Conservation (phyloP, 92 coral and sea anemone genomes). For the Hydrozoanthus gracilis region DNA sequence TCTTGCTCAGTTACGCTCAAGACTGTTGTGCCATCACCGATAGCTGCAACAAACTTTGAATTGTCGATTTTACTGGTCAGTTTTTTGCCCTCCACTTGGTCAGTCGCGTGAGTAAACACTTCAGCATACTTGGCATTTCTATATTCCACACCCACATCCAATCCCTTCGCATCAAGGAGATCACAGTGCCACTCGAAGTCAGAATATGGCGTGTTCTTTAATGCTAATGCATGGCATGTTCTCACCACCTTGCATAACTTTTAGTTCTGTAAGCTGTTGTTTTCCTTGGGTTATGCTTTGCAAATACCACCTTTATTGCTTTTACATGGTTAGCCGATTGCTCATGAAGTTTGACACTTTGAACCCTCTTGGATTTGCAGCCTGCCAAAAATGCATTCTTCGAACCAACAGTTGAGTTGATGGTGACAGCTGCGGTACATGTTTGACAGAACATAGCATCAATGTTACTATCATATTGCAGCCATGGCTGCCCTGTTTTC, state of each 20-base stretch:
- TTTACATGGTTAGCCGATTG: slow-evolving; percentile 37
- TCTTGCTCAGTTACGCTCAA: slow-evolving; percentile 17
- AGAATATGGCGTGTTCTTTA: slow-evolving; percentile 43
- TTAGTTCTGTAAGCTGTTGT: slow-evolving; percentile 38
- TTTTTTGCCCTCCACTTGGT: slow-evolving; percentile 17
- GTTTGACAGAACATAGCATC: neutral
- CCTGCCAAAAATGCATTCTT: slow-evolving; percentile 23
- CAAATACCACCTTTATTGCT: slow-evolving; percentile 13
- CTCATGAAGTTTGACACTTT: slow-evolving; percentile 36
- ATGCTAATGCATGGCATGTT: slow-evolving; percentile 57
- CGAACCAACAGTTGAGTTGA: slow-evolving; percentile 7
- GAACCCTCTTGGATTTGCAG: neutral
- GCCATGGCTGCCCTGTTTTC: slow-evolving; percentile 20
- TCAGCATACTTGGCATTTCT: slow-evolving; percentile 39
- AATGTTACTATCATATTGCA: neutral
- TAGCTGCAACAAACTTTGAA: neutral
- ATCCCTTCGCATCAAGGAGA: slow-evolving; percentile 43
- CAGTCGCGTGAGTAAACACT: slow-evolving; percentile 39
- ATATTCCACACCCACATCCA: slow-evolving; percentile 28
- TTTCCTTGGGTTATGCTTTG: slow-evolving; percentile 9
- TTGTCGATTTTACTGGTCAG: neutral
- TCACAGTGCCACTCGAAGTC: slow-evolving; percentile 49
- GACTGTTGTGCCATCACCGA: slow-evolving; percentile 13
- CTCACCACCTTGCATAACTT: slow-evolving; percentile 48
- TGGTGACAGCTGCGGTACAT: slow-evolving; percentile 7